phyloP scores from a whole-genome alignment of 2,113 vertebrate species.

The Pipra filicauda region DNA sequence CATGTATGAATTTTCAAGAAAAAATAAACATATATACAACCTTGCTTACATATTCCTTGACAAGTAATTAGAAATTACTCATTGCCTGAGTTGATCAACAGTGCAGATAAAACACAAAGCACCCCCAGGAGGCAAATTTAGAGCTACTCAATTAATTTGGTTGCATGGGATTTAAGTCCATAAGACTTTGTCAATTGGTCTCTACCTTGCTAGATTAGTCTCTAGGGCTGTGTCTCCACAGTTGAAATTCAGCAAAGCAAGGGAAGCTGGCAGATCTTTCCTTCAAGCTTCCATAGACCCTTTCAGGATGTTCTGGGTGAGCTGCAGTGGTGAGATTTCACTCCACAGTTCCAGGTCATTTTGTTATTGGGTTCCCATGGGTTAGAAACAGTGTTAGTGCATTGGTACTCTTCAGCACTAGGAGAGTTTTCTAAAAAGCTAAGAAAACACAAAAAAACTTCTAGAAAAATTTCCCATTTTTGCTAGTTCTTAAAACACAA shows the following conservation, averaged over 20 bases:
- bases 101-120: slow-evolving; percentile 30
- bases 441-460: not conserved
- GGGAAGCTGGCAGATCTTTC: not conserved
- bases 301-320: not conserved
- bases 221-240: not conserved
- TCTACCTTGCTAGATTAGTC: not conserved
- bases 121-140: slow-evolving; percentile 47
- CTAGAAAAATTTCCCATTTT: not conserved
- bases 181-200: slow-evolving; percentile 1
- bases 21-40: not conserved
- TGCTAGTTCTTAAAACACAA: not conserved
- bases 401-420: not conserved
- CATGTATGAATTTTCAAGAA: not conserved
- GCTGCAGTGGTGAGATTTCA: not conserved
- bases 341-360: not conserved
- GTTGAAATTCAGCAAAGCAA: not conserved
- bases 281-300: fast-evolving
- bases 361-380: not conserved
- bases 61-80: slow-evolving; percentile 38
- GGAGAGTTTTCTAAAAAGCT: not conserved
- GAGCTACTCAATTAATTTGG: slow-evolving; percentile 42
- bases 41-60: not conserved
- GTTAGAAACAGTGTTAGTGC: not conserved
- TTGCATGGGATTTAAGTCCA: slow-evolving; percentile 10
- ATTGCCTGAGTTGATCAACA: slow-evolving; percentile 31